Conservation (phyloP, 2,888 invertebrate species). For the Hirtodrosophila cameraria region DNA sequence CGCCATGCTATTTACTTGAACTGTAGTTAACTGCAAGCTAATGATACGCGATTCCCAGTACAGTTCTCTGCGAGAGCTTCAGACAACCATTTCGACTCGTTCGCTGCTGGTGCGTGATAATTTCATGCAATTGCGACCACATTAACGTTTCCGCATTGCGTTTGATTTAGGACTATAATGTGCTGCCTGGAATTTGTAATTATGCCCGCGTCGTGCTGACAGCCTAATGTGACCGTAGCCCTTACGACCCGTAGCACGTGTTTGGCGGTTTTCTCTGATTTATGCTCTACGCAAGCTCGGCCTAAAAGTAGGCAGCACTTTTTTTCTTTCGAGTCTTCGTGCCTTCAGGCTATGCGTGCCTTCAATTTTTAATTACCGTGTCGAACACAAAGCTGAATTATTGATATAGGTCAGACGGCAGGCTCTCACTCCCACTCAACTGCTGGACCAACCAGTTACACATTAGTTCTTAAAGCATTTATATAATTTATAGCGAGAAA, state of each 20-base stretch:
- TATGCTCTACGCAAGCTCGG: slow-evolving; percentile 41
- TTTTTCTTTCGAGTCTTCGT: too few species aligned
- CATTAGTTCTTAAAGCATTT: slow-evolving; percentile 17
- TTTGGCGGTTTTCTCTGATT: slow-evolving; percentile 59
- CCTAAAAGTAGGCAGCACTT: slow-evolving; percentile 33
- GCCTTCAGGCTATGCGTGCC: slow-evolving; percentile 54
- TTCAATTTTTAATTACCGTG: slow-evolving; percentile 71
- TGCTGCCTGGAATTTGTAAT: slow-evolving; percentile 73
- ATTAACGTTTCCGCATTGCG: slow-evolving; percentile 67
- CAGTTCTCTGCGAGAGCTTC: background rate
- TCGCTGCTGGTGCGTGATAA: slow-evolving; percentile 57
- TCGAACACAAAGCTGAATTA: slow-evolving; percentile 59
- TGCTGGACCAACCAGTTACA: slow-evolving; percentile 11
- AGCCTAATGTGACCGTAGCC: slow-evolving; percentile 64
- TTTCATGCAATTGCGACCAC: slow-evolving; percentile 69
- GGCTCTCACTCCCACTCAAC: background rate
- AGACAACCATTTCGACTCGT: background rate
- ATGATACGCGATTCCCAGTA: slow-evolving; percentile 5
- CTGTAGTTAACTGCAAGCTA: slow-evolving; percentile 18
- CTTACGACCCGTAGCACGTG: slow-evolving; percentile 68
- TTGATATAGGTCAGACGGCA: slow-evolving; percentile 64
- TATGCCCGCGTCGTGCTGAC: slow-evolving; percentile 58
- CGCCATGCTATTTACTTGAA: slow-evolving; percentile 22
- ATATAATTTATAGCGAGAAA: slow-evolving; percentile 15
- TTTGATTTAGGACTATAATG: slow-evolving; percentile 69